Evolutionary conservation across 2,113 vertebrate genomes (phyloP), one percentile per base, ranked within the genome.

Genomic region (Ictalurus punctatus): DNA sequence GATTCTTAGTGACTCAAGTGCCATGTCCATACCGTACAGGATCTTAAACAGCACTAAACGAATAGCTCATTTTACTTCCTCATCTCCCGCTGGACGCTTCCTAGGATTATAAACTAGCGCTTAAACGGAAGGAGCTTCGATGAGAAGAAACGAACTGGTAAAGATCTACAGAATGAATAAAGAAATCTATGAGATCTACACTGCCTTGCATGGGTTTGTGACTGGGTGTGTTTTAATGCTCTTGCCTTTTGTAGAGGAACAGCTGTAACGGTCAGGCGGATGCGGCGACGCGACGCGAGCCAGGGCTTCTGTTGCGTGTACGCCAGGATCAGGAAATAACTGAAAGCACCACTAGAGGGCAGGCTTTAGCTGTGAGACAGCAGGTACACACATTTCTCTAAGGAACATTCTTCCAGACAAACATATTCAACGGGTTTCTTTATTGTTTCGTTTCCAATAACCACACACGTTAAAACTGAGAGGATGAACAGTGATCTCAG

Each of bases 401-500:
- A 13, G 23, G 1, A 14, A 80, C 56, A 69, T 69, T 74, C 14
- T 25, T 34, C 61, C 59, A 67, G 59, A 87, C n/a, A 27, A 37
- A 67, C 4, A 27, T 19, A 69, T 87, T 58, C 56, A 61, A 61
- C 19, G 1, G 4, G 73, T 81, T 87, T 56, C 37, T 89, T 87
- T 89, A 89, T 95, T 95, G 93, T 94, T 95, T 92, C 90, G 67
- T 86, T 93, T 92, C 83, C 89, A 91, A 93, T 89, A 93, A 85
- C 37, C 89, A 91, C 91, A 89, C 92, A 92, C 86, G 93, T 92
- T 94, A 94, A 93, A 91, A 92, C 90, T 90, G 93, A 93, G 94
- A 94, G 86, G 85, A 87, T 21, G 93, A 92, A 79, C 90, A 37
- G 79, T 83, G 90, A 92, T 91, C 92, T 27, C 83, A 89, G 87